Conservation (phyloP, 2,888 invertebrate species). For the Odontomyia ornata region DNA sequence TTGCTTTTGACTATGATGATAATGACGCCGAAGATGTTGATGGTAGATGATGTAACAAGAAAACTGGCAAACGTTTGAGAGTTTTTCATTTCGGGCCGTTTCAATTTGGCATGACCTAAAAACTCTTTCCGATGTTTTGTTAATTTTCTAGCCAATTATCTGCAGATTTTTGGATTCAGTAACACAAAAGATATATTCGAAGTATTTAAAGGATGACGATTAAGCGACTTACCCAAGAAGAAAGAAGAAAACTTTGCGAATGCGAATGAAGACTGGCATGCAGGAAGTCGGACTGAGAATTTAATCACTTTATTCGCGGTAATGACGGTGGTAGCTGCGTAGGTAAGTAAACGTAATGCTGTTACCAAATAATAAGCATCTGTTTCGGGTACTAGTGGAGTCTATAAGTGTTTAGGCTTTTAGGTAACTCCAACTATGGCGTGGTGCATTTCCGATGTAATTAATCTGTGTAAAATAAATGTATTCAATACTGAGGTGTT, state of each 20-base stretch:
- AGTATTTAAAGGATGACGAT: slow-evolving; percentile 1
- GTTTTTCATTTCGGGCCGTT: slow-evolving; percentile 8
- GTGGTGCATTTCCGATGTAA: no score
- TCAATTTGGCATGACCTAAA: slow-evolving; percentile 27
- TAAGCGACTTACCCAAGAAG: background rate
- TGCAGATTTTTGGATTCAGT: slow-evolving; percentile 16
- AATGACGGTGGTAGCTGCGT: background rate
- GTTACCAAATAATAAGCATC: background rate
- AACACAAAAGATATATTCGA: background rate
- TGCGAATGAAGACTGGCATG: background rate
- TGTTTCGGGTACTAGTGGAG: no score
- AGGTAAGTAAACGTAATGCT: background rate
- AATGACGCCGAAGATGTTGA: background rate
- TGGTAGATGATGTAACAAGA: slow-evolving; percentile 1
- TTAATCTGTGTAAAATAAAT: no score
- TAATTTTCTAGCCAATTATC: slow-evolving; percentile 35
- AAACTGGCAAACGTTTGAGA: slow-evolving; percentile 9
- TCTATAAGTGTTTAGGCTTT: no score
- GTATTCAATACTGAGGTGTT: no score
- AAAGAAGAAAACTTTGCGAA: background rate
- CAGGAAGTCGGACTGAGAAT: background rate
- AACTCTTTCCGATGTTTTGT: slow-evolving; percentile 28
- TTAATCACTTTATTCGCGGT: background rate
- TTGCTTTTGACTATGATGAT: background rate
- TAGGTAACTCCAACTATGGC: no score